Conservation (phyloP, 2,888 invertebrate species). For the Scaptomyza polygonia region DNA sequence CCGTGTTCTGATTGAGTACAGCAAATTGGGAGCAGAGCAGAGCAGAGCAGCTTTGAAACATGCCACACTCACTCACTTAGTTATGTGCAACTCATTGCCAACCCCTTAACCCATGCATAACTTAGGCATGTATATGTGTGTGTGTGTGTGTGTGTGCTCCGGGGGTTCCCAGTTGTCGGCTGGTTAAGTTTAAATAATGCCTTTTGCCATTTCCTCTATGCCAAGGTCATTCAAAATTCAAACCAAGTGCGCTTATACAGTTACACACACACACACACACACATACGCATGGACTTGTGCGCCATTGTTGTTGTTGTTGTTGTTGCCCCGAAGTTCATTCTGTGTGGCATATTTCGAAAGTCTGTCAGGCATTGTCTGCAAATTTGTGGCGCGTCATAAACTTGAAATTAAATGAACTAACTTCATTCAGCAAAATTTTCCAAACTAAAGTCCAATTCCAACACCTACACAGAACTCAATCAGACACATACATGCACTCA, state of each 20-base stretch:
- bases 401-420: conserved; percentile 77
- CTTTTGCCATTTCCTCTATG: conserved; percentile 80
- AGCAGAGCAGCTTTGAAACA: conserved; percentile 55
- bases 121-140: conserved; percentile 6
- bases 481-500: conserved; percentile 12
- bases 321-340: conserved; percentile 53
- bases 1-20: conserved; percentile 81
- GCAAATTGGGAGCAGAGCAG: conserved; percentile 69
- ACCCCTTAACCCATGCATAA: conserved; percentile 35
- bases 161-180: conserved; percentile 62
- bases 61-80: conserved; percentile 45
- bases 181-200: conserved; percentile 80
- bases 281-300: conserved; percentile 17
- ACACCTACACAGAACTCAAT: conserved; percentile 49
- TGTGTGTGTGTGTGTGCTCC: conserved; percentile 31
- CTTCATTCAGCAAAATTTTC: conserved; percentile 63
- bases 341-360: conserved; percentile 63
- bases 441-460: conserved; percentile 47
- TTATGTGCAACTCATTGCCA: conserved; percentile 16
- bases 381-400: conserved; percentile 75
- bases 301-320: conserved; percentile 26
- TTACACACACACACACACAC: conserved; percentile 32
- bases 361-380: conserved; percentile 72
- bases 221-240: conserved; percentile 85
- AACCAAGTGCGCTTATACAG: conserved; percentile 69